Base-by-base conservation (phyloP, 64 coral and sea anemone genomes). In the Montipora sp. region DNA sequence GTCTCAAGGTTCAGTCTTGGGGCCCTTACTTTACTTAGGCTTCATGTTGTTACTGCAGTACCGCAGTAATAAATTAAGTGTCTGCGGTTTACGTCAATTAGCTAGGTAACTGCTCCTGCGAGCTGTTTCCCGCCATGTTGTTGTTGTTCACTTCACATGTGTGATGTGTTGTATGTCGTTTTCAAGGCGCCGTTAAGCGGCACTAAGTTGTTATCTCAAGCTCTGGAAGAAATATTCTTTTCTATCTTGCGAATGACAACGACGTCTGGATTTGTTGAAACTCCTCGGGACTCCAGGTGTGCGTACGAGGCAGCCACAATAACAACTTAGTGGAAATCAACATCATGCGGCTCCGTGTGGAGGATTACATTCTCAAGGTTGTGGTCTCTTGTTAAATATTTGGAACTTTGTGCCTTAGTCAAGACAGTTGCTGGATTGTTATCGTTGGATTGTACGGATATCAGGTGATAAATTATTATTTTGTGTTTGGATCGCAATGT, bases 291-390 rank as follows among this genome's bases (percentile, higher is more conserved):
- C 21, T 1, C 3, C n/a, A 21, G 19, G 19, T 73, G 19, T 22
- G 70, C 51, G 51, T 55, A 55, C 51, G 21, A 22, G 70, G 70
- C 70, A 73, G n/a, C 70, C 70, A 73, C 70, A 73, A 73, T 73
- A 43, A 73, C 70, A 73, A 73, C 70, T 73, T 36, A 36, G 27
- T 55, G 19, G 22, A 73, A 2, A 73, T 22, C 5, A 73, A 22
- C 21, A 22, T 73, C 4, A 7, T 73, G 22, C 51, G 0, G 51
- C 51, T 55, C 4, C 1, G 51, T 55, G 51, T 55, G 51, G 51
- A 55, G 51, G 51, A 55, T 55, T 55, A 2, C 51, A 5, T 55
- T 55, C 51, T 2, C 51, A 55, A 55, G 51, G 1, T 55, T 55
- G 51, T 55, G 51, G 51, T 55, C 51, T 1, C 51, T 55, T 55